A percentile compares a stretch with the other conserved stretches of the same genome.
Evolutionary conservation across 2,113 vertebrate genomes (phyloP).

Genomic region (Dunckerocampus dactyliophorus): DNA sequence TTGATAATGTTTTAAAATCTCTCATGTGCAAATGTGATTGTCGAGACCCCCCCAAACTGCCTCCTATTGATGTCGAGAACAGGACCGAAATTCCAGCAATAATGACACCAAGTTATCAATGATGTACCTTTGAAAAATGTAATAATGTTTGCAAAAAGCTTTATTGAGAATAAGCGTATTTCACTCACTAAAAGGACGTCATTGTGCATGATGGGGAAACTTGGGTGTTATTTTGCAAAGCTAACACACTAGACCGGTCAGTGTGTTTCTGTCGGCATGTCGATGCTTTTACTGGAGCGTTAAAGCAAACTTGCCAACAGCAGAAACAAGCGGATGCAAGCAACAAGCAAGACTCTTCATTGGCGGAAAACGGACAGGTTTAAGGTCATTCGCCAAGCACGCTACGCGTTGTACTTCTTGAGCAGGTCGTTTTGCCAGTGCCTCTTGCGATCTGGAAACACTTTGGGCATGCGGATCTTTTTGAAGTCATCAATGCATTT

Average conservation of each 20-base stretch:
- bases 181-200: conserved; percentile 11
- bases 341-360: background rate
- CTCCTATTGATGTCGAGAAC: conserved; percentile 8
- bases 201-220: conserved; percentile 20
- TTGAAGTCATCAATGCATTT: conserved; percentile 77
- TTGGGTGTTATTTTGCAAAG: background rate
- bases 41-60: no score
- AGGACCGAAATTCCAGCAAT: conserved; percentile 14
- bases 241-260: conserved; percentile 16
- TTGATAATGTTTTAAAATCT: no score
- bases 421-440: conserved; percentile 78
- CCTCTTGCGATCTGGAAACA: conserved; percentile 77
- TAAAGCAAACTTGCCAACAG: conserved; percentile 21
- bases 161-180: background rate
- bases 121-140: conserved; percentile 1
- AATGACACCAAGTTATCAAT: conserved; percentile 15
- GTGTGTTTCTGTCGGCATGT: conserved; percentile 31
- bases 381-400: background rate
- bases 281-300: conserved; percentile 31
- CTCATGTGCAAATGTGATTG: no score
- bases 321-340: conserved; percentile 14
- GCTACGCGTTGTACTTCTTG: conserved; percentile 74
- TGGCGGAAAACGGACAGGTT: conserved; percentile 3
- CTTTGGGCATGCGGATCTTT: conserved; percentile 70
- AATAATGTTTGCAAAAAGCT: conserved; percentile 13